These are phyloP conservation scores for Athene noctua DNA, from an alignment of 2,113 vertebrate genomes.

Conservation along the genomic window DNA sequence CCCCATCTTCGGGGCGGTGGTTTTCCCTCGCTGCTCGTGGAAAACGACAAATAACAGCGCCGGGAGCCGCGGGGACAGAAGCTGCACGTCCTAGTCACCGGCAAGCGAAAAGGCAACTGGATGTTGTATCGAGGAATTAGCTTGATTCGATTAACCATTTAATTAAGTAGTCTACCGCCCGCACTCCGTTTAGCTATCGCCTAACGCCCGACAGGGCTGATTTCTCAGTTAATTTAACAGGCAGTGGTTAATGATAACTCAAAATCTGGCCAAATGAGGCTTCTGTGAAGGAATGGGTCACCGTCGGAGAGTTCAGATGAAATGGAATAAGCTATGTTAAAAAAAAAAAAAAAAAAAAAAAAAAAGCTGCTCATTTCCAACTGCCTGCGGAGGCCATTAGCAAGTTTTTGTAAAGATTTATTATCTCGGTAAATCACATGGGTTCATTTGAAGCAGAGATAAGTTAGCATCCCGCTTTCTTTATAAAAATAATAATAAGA, in stretches of 20 bases:
- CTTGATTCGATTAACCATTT: slow-evolving; percentile 43
- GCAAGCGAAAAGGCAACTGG: background rate
- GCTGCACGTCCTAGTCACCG: background rate
- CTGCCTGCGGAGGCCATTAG: slow-evolving; percentile 38
- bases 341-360: background rate
- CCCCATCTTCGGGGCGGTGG: background rate
- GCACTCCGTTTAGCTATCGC: background rate
- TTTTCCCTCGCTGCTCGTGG: background rate
- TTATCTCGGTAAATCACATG: slow-evolving; percentile 30
- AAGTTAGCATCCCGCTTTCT: background rate
- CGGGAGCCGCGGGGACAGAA: background rate
- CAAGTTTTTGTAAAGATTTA: slow-evolving; percentile 39
- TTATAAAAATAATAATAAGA: background rate
- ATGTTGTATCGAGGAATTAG: background rate
- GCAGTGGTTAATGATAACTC: slow-evolving; percentile 40
- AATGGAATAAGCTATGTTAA: background rate
- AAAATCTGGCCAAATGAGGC: slow-evolving; percentile 17
- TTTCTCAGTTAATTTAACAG: slow-evolving; percentile 51
- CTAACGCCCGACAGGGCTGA: background rate
- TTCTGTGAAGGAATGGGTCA: background rate
- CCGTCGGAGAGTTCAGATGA: background rate
- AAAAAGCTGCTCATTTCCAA: background rate
- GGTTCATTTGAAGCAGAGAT: slow-evolving; percentile 3
- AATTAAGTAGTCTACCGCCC: slow-evolving; percentile 1
- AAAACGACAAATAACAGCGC: background rate